A percentile compares a stretch with the other conserved stretches of the same genome.
These are phyloP conservation scores for Pimpla rufipes DNA, from an alignment of 2,888 invertebrate species.

Conservation along the genomic window DNA sequence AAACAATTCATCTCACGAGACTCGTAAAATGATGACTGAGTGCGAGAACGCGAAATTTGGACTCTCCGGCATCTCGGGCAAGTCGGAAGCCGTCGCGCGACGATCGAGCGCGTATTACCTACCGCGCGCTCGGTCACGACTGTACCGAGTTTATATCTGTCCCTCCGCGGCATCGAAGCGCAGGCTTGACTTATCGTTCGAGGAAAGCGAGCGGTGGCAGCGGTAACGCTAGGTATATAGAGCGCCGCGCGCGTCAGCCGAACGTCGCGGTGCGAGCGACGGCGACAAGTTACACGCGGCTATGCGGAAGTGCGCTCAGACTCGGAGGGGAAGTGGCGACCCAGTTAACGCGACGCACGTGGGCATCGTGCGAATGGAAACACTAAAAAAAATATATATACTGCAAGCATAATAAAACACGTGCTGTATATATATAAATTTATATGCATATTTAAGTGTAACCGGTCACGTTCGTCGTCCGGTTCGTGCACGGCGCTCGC, in stretches of 20 bases:
- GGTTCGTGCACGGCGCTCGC: neutral
- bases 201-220: neutral
- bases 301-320: constrained; percentile 77
- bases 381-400: constrained; percentile 7
- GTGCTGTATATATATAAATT: neutral
- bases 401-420: neutral
- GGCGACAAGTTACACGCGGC: constrained; percentile 61
- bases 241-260: neutral
- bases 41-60: neutral
- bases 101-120: neutral
- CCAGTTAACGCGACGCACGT: constrained; percentile 71
- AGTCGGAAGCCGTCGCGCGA: neutral
- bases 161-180: constrained; percentile 27
- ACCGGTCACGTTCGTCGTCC: neutral
- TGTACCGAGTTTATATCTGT: constrained; percentile 45
- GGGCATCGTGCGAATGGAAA: constrained; percentile 28
- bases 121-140: neutral
- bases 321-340: constrained; percentile 77
- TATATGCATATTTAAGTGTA: neutral
- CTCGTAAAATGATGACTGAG: neutral
- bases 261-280: constrained; percentile 42
- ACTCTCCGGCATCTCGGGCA: neutral
- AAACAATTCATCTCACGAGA: neutral
- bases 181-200: constrained; percentile 35
- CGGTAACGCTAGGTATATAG: constrained; percentile 15